These are phyloP conservation scores for Dermolepida albohirtum DNA, from an alignment of 2,888 invertebrate genomes.

Conservation along the genomic window DNA sequence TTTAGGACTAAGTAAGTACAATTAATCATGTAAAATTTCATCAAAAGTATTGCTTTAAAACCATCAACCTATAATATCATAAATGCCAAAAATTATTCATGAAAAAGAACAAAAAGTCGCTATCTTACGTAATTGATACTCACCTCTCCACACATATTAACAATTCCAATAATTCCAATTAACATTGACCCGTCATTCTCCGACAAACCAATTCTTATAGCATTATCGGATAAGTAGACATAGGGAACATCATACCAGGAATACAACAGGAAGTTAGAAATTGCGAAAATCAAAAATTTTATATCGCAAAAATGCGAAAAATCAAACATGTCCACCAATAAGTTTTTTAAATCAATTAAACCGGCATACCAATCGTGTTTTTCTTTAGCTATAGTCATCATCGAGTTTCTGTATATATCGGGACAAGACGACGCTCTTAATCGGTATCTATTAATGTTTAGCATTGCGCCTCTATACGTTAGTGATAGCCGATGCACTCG, in stretches of 20 bases:
- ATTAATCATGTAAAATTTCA: too few relatives aligned
- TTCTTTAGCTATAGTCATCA: slow-evolving; percentile 87
- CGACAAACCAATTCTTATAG: slow-evolving; percentile 76
- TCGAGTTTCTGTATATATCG: slow-evolving; percentile 88
- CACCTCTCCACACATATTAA: slow-evolving; percentile 91
- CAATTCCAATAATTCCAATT: slow-evolving; percentile 87
- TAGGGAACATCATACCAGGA: slow-evolving; percentile 95
- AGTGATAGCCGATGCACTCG: slow-evolving; percentile 81
- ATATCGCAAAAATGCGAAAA: slow-evolving; percentile 83
- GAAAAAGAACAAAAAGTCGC: too few relatives aligned
- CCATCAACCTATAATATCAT: too few relatives aligned
- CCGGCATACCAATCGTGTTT: slow-evolving; percentile 81
- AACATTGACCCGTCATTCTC: slow-evolving; percentile 83
- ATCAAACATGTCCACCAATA: slow-evolving; percentile 82
- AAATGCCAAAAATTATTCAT: too few relatives aligned
- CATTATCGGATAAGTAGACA: slow-evolving; percentile 88
- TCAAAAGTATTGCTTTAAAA: too few relatives aligned
- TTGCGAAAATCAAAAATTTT: slow-evolving; percentile 80
- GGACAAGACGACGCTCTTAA: slow-evolving; percentile 90
- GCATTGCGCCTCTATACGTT: slow-evolving; percentile 81
- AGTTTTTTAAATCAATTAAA: slow-evolving; percentile 82
- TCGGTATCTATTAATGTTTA: slow-evolving; percentile 84
- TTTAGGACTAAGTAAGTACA: too few relatives aligned
- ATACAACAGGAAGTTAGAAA: slow-evolving; percentile 91
- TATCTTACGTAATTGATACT: slow-evolving; percentile 46